Base-by-base conservation (phyloP, 2,888 invertebrate species). In the Danaus chrysippus region DNA sequence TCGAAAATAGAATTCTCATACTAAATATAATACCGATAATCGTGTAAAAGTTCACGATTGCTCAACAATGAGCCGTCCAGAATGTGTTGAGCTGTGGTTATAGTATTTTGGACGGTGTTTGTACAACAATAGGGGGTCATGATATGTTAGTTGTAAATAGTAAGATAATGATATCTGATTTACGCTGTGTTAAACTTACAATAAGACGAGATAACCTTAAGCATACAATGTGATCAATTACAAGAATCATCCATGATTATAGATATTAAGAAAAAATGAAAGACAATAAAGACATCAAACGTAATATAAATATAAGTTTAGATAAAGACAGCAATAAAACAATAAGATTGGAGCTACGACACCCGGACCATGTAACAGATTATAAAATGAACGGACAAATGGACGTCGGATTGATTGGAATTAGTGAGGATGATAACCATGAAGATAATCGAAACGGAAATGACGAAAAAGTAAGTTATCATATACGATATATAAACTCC, bases 31-130 rank as follows among this genome's bases (percentile, higher is more conserved):
- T 79, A 85, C 84, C 66, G 84, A 86, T 87, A 87, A 87, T 90
- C 86, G 86, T 89, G 87, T 90, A 89, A 86, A 87, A 87, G 89
- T 91, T 89, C 88, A 89, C 84, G 85, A 89, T 90, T 88, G 79
- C 84, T 81, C 82, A 87, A 87, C 87, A 86, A 86, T 86, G 79
- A 76, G 74, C 71, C 70, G 73, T 70, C 88, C 86, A 84, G 70
- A 44, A 44, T 59, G 68, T 54, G 56, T 44, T 75, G 82, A 77
- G 66, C 82, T 76, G 74, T 65, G 68, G 73, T 76, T 79, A 83
- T 83, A 81, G 75, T 77, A 77, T 75, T 81, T 78, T 71, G 71
- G 65, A 69, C 70, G 73, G 71, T 72, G 63, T 62, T 62, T 55
- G 63, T 68, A 74, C 75, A 70, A 70, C 69, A 76, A 74, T 70